These are phyloP conservation scores for Trochalopteron elliotii DNA, from an alignment of 2,113 vertebrate species.

Conservation along the genomic window DNA sequence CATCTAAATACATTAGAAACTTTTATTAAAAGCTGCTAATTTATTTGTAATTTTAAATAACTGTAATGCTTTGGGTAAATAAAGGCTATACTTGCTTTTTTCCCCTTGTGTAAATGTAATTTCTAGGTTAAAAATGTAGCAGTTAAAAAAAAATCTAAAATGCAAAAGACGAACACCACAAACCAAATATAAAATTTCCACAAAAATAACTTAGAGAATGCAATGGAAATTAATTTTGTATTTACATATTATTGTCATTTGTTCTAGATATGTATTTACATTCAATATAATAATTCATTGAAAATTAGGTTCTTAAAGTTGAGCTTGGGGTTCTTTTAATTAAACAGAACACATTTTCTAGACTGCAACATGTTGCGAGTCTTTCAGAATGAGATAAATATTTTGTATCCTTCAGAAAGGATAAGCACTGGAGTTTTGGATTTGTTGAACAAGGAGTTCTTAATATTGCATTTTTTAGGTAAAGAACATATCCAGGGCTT, in stretches of 20 bases:
- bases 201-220: background rate
- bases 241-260: background rate
- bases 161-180: background rate
- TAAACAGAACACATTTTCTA: background rate
- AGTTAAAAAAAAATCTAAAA: background rate
- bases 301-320: background rate
- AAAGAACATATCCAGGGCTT: background rate
- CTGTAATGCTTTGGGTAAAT: background rate
- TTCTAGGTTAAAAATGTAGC: background rate
- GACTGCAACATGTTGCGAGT: fast-evolving
- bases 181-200: background rate
- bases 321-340: background rate
- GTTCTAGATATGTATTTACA: background rate
- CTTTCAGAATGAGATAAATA: background rate
- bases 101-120: background rate
- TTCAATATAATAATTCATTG: background rate
- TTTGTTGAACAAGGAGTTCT: background rate
- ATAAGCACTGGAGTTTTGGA: background rate
- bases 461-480: background rate
- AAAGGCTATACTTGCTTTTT: background rate
- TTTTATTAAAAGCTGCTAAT: background rate
- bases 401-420: background rate
- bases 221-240: background rate
- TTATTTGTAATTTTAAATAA: background rate
- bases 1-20: background rate